Evolutionary conservation across 2,888 invertebrate genomes (phyloP).

Genomic region (Scaptomyza tumidula): DNA sequence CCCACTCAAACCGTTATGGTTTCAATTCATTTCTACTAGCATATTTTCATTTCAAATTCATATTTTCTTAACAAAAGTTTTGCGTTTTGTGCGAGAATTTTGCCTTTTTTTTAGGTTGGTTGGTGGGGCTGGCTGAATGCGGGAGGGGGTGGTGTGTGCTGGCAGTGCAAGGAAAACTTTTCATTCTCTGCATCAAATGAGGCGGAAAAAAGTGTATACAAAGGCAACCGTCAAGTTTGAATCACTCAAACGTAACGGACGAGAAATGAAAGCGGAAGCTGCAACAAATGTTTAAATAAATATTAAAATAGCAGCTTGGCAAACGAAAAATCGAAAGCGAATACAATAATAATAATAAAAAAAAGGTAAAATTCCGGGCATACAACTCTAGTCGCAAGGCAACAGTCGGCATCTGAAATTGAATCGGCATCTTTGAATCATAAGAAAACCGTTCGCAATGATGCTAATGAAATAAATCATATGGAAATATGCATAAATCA

Average conservation of each 20-base stretch:
- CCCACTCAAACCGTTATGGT: slow-evolving; percentile 71
- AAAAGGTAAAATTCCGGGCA: slow-evolving; percentile 30
- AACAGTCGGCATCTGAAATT: slow-evolving; percentile 19
- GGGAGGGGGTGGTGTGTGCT: slow-evolving; percentile 6
- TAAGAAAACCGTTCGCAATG: slow-evolving; percentile 47
- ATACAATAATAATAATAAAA: not conserved
- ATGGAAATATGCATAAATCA: slow-evolving; percentile 79
- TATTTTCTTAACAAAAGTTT: slow-evolving; percentile 80
- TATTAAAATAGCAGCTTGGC: slow-evolving; percentile 69
- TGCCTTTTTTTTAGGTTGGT: slow-evolving; percentile 34
- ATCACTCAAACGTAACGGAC: slow-evolving; percentile 79
- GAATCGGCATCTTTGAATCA: slow-evolving; percentile 10
- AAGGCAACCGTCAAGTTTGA: slow-evolving; percentile 80
- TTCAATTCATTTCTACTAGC: slow-evolving; percentile 79
- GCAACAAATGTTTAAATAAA: slow-evolving; percentile 80
- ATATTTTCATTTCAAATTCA: slow-evolving; percentile 80
- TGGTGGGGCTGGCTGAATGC: slow-evolving; percentile 4
- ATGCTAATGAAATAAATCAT: slow-evolving; percentile 79
- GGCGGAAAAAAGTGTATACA: slow-evolving; percentile 78
- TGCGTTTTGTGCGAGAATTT: slow-evolving; percentile 65
- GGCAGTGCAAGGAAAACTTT: slow-evolving; percentile 68
- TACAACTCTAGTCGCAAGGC: not conserved
- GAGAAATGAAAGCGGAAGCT: slow-evolving; percentile 78
- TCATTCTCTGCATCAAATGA: slow-evolving; percentile 77
- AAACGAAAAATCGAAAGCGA: slow-evolving; percentile 21